These are phyloP conservation scores for Podargus strigoides DNA, from an alignment of 2,797 vertebrate genomes.

Conservation along the genomic window DNA sequence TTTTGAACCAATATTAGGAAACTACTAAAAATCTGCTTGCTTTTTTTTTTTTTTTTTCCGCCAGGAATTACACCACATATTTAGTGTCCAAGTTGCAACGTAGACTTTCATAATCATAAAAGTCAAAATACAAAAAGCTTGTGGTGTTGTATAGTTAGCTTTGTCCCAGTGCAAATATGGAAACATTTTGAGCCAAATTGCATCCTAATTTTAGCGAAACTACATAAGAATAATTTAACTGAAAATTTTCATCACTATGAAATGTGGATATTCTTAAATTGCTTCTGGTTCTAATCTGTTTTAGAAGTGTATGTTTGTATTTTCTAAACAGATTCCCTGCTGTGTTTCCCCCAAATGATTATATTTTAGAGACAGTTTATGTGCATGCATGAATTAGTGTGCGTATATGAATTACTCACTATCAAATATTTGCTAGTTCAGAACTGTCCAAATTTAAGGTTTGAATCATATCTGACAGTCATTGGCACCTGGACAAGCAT, in stretches of 20 bases:
- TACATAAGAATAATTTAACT: background rate
- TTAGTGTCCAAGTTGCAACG: background rate
- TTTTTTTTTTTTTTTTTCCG: too few species aligned
- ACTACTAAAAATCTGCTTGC: background rate
- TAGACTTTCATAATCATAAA: background rate
- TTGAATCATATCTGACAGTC: background rate
- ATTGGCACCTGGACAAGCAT: background rate
- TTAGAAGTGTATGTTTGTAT: background rate
- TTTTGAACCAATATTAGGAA: background rate
- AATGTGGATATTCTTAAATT: background rate
- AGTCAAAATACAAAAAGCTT: background rate
- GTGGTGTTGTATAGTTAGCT: background rate
- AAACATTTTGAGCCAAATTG: background rate
- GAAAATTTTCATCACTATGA: background rate
- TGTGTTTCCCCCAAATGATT: background rate
- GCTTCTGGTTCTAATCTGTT: background rate
- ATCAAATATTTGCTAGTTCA: background rate
- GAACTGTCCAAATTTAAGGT: background rate
- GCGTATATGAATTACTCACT: background rate
- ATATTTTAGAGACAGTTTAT: background rate
- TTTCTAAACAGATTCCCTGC: background rate
- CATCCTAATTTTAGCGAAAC: background rate
- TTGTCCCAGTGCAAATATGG: background rate
- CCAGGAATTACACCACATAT: background rate
- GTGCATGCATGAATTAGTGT: background rate